Percentiles rank a stretch among this genome's conserved stretches.
phyloP scores from a whole-genome alignment of 2,797 vertebrate genomes.

The Centroberyx gerrardi region DNA sequence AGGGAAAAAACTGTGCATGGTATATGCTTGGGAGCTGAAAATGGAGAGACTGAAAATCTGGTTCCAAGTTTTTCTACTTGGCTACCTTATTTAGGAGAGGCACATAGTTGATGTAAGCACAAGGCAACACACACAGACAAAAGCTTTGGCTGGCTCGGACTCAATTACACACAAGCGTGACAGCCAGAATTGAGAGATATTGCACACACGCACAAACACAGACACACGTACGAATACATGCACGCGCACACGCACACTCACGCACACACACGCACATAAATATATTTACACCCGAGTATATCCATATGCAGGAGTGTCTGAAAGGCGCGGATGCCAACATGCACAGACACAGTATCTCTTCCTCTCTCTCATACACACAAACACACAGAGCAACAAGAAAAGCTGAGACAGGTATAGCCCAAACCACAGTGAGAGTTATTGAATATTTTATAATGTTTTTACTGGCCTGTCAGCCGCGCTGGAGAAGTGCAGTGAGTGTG shows the following conservation, averaged over 20 bases:
- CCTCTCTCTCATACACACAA: constrained; percentile 13
- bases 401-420: constrained; percentile 73
- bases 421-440: constrained; percentile 60
- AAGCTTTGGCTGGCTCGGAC: constrained; percentile 52
- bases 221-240: constrained; percentile 4
- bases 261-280: constrained; percentile 5
- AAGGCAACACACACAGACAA: constrained; percentile 62
- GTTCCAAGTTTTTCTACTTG: constrained; percentile 33
- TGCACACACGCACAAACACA: constrained; percentile 28
- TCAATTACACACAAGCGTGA: constrained; percentile 60
- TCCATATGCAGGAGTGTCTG: constrained; percentile 17
- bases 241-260: background rate
- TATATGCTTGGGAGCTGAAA: background rate
- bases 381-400: constrained; percentile 40
- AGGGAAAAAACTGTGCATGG: background rate
- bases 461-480: constrained; percentile 69
- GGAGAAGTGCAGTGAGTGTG: background rate
- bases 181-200: constrained; percentile 50
- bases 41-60: constrained; percentile 18
- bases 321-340: constrained; percentile 37
- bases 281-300: constrained; percentile 17
- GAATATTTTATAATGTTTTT: constrained; percentile 83
- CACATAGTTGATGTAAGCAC: constrained; percentile 67
- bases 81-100: constrained; percentile 35
- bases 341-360: constrained; percentile 34